phyloP scores from a whole-genome alignment of 2,888 invertebrate species.

The Sinopyrophorus schimmeli region DNA sequence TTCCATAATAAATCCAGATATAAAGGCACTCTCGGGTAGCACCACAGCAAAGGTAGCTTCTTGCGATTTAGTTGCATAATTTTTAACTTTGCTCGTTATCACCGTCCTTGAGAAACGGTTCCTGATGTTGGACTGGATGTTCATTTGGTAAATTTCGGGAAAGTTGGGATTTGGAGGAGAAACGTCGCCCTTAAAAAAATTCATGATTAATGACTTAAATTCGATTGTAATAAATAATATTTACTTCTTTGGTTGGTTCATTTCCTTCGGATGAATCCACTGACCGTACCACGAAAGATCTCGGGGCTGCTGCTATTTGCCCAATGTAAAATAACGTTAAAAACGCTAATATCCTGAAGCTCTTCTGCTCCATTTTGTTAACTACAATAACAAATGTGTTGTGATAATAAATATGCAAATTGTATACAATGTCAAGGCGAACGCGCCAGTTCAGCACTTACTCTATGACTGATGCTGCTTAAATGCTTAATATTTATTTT shows the following conservation, averaged over 20 bases:
- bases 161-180: not conserved
- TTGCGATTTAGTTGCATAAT: slow-evolving; percentile 62
- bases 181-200: not conserved
- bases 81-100: slow-evolving; percentile 66
- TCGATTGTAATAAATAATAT: not conserved
- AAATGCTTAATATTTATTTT: no score
- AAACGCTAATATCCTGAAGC: no score
- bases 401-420: no score
- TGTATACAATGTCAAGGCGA: no score
- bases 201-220: not conserved
- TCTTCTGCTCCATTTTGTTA: no score
- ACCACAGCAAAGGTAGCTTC: slow-evolving; percentile 69
- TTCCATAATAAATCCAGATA: slow-evolving; percentile 70
- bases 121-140: slow-evolving; percentile 64
- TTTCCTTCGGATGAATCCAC: not conserved
- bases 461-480: no score
- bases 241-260: not conserved
- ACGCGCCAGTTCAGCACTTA: no score
- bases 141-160: slow-evolving; percentile 64
- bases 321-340: not conserved
- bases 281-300: slow-evolving; percentile 1
- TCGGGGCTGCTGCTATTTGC: not conserved
- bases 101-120: slow-evolving; percentile 69
- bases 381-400: no score
- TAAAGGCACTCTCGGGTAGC: slow-evolving; percentile 71